Conservation (phyloP, 2,797 vertebrate genomes). For the Xiphorhynchus erythropygius region DNA sequence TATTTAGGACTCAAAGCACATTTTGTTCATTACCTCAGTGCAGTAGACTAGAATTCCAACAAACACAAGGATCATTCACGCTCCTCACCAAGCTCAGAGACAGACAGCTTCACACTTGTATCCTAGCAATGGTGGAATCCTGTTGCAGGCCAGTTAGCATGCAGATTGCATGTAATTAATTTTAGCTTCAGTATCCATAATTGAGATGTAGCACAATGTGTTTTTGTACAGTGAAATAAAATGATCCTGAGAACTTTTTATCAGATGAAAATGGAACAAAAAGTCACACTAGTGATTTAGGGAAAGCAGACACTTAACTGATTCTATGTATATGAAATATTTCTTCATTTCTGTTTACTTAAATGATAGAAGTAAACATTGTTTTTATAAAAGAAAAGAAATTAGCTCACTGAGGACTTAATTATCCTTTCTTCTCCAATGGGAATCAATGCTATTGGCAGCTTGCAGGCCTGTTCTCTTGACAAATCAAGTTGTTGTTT, state of each 20-base stretch:
- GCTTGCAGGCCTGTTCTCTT: constrained; percentile 71
- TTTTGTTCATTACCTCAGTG: neutral
- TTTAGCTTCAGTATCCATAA: constrained; percentile 12
- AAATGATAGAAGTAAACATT: constrained; percentile 21
- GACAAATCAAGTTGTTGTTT: constrained; percentile 83
- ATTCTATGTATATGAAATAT: neutral
- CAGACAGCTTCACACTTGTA: neutral
- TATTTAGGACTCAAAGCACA: neutral
- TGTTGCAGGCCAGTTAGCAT: neutral
- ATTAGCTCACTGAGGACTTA: constrained; percentile 71
- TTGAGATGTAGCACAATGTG: neutral
- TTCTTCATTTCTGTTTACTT: constrained; percentile 45
- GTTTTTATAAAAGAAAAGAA: constrained; percentile 67
- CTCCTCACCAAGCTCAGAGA: neutral
- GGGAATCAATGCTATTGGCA: constrained; percentile 75
- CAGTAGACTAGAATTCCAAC: neutral
- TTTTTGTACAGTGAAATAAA: neutral
- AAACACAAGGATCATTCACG: neutral
- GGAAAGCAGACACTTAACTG: neutral
- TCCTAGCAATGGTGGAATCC: neutral
- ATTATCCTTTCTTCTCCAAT: constrained; percentile 72
- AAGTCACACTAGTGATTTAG: neutral
- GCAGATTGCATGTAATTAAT: neutral
- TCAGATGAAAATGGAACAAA: constrained; percentile 11
- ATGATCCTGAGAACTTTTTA: neutral